Evolutionary conservation across 2,888 invertebrate genomes (phyloP), one percentile per base, ranked within the genome.

Genomic region (Xestoiulus laeticollis): DNA sequence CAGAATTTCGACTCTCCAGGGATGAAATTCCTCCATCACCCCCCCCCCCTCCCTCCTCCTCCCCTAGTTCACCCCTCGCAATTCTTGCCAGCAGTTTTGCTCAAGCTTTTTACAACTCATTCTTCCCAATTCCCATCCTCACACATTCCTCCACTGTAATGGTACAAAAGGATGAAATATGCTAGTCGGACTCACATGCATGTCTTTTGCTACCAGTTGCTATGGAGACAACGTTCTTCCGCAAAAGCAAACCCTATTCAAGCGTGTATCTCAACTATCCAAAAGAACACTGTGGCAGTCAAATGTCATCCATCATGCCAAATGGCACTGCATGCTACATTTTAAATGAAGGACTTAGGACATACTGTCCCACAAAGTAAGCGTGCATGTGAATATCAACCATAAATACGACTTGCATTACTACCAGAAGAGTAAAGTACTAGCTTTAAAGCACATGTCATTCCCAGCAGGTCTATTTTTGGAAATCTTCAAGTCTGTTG

Each of bases 51-150:
- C n/a, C n/a, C n/a, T n/a, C n/a, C n/a, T n/a, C n/a, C n/a, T n/a
- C n/a, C n/a, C n/a, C n/a, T n/a, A n/a, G n/a, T n/a, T n/a, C n/a
- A n/a, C 26, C 68, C 30, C 78, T 10, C 0, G 12, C 78, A 78
- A 78, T 78, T 78, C 78, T 14, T 14, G 22, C 59, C 22, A 68
- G 59, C 78, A 78, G 78, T 78, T 78, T 78, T 26, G 78, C 30
- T 78, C 78, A 16, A 22, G 26, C 22, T 78, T 68, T 78, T 78
- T 78, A 78, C 78, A 30, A 78, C 78, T 78, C 78, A 78, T 78
- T 78, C 78, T 78, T 78, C 22, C 6, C 78, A 78, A 78, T 78
- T 78, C 78, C 78, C 78, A 30, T 78, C 78, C 78, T 26, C 78
- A 78, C 16, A 26, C 78, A 78, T 78, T 78, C 78, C 78, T 30